Evolutionary conservation across 2,888 invertebrate species (phyloP), one percentile per base, ranked within the genome.

Genomic region (Xanthorhoe spadicearia): DNA sequence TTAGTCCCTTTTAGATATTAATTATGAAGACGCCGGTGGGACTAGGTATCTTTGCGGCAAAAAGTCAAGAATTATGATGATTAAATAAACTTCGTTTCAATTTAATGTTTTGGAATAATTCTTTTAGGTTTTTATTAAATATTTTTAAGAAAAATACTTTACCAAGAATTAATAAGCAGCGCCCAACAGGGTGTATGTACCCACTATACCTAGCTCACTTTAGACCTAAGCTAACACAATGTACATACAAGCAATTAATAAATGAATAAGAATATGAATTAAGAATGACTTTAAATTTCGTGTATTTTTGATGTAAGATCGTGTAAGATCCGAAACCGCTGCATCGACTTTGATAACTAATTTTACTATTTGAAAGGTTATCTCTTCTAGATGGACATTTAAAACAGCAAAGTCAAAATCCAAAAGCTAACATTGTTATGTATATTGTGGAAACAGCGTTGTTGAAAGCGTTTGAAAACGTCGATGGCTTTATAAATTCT

Each of bases 1-100:
- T 77, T 76, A 75, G 66, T 62, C 71, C 70, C 69, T 70, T 66
- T 61, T 62, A 68, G 68, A 67, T 68, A 73, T 72, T 73, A 71
- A 71, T 70, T 73, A 70, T 68, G 61, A 65, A 71, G 64, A 64
- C 66, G 68, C 68, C 53, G 56, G 55, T 68, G 54, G 64, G 56
- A 57, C 55, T 53, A 2, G 15, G 6, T 51, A 50, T 46, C 35
- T 43, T 35, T 9, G 35, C 18, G 46, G 18, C 15, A 43, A 57
- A 50, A 56, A 52, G 23, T 53, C 13, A 50, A 50, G 59, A 50
- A 35, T 18, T 48, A 23, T 28, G 32, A n/a, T 15, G 19, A 32
- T 32, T 52, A 32, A 52, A 52, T 52, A 23, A 32, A 43, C 38
- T 43, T 43, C 13, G 38, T 13, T 43, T 13, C 13, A 13, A 13